Percentiles rank a stretch among this genome's conserved stretches.
Conservation (phyloP, 2,888 invertebrate species). For the Yponomeuta cagnagella region DNA sequence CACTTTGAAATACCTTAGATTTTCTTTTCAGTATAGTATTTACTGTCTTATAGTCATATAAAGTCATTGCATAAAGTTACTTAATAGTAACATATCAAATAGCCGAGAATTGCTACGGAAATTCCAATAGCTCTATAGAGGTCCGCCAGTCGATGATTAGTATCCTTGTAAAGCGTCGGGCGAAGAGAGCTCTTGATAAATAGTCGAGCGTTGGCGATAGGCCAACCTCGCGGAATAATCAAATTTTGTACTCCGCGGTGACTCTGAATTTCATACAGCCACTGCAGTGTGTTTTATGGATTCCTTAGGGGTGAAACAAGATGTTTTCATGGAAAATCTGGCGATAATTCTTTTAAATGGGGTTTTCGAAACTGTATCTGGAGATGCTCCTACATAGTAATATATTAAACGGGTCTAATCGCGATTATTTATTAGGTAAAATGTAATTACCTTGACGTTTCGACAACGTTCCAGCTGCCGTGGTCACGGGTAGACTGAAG, state of each 20-base stretch:
- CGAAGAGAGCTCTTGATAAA: conserved; percentile 66
- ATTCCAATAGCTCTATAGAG: conserved; percentile 33
- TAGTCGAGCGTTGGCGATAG: conserved; percentile 70
- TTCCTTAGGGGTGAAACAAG: conserved; percentile 68
- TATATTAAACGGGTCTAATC: too few relatives aligned
- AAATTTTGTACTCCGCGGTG: conserved; percentile 65
- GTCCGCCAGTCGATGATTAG: conserved; percentile 61
- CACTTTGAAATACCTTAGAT: too few relatives aligned
- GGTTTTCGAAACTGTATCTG: conserved; percentile 17
- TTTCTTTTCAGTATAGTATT: too few relatives aligned
- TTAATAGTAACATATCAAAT: too few relatives aligned
- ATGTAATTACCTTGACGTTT: too few relatives aligned
- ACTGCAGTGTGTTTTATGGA: conserved; percentile 70
- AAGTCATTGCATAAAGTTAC: too few relatives aligned
- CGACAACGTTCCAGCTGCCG: too few relatives aligned
- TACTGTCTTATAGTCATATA: too few relatives aligned
- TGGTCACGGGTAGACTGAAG: too few relatives aligned
- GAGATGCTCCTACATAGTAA: too few relatives aligned
- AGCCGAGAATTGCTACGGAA: too few relatives aligned
- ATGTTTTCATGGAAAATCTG: conserved; percentile 56
- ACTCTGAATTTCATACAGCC: conserved; percentile 40
- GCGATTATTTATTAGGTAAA: too few relatives aligned
- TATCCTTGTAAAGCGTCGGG: conserved; percentile 68
- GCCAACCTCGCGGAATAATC: conserved; percentile 75
- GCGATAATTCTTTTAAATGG: conserved; percentile 61